Evolutionary conservation across 2,888 invertebrate genomes (phyloP), one percentile per base, ranked within the genome.

Genomic region (Lymantria dispar): DNA sequence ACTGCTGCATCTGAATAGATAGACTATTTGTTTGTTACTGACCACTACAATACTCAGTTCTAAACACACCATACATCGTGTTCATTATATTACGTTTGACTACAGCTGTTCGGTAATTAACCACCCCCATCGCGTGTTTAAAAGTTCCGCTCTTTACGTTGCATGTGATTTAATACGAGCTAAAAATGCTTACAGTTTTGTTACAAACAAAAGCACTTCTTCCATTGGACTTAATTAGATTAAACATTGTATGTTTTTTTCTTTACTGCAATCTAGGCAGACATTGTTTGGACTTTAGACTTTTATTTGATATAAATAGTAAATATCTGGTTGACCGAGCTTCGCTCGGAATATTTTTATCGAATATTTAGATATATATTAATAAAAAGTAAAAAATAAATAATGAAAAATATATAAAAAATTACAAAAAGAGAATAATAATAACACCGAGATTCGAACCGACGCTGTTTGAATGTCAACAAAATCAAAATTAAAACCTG

Each of bases 61-160:
- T 33, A 29, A 62, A 52, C 30, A 45, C 29, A 64, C 57, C 58
- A 65, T 58, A 56, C 48, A 64, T 47, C 42, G 47, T 50, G 44
- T 43, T 45, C 54, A 64, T 64, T 65, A 65, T 52, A 48, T 41
- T 58, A 62, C 56, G 54, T 62, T 65, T 41, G 44, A 39, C 47
- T 43, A 47, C 56, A 50, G 43, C 48, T 59, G 66, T 65, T 64
- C 59, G 64, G 64, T 65, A 59, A 64, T 64, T 64, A 64, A 46
- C 66, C 64, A 59, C 66, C 66, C 33, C 9, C 66, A 62, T 59
- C 50, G 64, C 64, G 64, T 64, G 64, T 50, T 9, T 10, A 33
- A 13, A 50, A 51, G 53, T 58, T 39, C 62, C 45, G 45, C 37
- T 40, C 47, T 64, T 48, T 41, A 40, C 49, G 49, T 62, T 45